Evolutionary conservation across 2,888 invertebrate species (phyloP).

Genomic region (Pomacea canaliculata): DNA sequence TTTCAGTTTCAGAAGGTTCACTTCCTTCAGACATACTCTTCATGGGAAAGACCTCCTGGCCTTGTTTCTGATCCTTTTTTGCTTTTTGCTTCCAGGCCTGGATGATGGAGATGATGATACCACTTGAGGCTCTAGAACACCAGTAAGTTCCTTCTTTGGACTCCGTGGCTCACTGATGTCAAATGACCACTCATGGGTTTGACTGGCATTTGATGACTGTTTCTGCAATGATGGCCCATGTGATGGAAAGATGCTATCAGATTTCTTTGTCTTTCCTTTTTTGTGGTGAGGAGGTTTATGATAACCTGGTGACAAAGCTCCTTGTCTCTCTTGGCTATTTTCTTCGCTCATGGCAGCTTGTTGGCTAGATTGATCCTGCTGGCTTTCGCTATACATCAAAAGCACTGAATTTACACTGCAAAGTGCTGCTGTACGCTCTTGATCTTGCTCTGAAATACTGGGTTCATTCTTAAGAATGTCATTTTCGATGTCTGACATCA

Average conservation of each 20-base stretch:
- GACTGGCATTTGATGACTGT: not conserved
- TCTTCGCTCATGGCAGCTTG: constrained; percentile 26
- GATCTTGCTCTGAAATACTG: constrained; percentile 50
- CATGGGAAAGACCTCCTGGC: too few species aligned
- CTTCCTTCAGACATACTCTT: not conserved
- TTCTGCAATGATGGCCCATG: not conserved
- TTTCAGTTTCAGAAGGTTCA: not conserved
- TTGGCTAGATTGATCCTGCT: constrained; percentile 3
- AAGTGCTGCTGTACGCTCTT: constrained; percentile 43
- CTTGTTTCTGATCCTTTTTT: too few species aligned
- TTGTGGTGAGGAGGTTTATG: constrained; percentile 42
- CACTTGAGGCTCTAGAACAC: not conserved
- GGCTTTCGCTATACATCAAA: constrained; percentile 10
- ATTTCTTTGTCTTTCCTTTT: not conserved
- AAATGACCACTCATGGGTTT: constrained; percentile 22
- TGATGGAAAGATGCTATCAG: not conserved
- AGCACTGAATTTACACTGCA: constrained; percentile 39
- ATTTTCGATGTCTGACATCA: constrained; percentile 18
- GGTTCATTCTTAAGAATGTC: constrained; percentile 3
- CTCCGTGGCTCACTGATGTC: constrained; percentile 5
- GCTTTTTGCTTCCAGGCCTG: too few species aligned
- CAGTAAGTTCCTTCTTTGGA: not conserved
- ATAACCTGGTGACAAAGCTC: constrained; percentile 30
- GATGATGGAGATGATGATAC: too few species aligned
- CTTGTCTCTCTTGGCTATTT: not conserved